Conservation (phyloP, 2,113 vertebrate species). For the Engraulis encrasicolus region DNA sequence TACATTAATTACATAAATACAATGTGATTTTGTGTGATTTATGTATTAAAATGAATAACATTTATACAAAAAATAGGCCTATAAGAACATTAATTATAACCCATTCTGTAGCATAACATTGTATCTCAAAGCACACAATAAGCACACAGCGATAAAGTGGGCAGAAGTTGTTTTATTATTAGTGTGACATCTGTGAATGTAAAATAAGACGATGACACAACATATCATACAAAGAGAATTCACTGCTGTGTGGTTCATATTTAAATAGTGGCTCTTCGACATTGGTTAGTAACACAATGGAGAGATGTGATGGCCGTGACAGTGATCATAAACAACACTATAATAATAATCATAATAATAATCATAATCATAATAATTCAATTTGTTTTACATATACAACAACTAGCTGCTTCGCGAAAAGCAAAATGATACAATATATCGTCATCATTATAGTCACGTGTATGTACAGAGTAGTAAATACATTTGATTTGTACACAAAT, state of each 20-base stretch:
- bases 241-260: slow-evolving; percentile 29
- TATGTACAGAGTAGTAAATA: slow-evolving; percentile 99
- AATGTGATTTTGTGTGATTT: no score
- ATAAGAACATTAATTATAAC: no score
- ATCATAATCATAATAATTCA: slow-evolving; percentile 94
- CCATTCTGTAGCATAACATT: no score
- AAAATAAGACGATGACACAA: slow-evolving; percentile 44
- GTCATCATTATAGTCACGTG: no score
- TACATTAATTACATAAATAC: no score
- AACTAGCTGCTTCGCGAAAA: slow-evolving; percentile 99
- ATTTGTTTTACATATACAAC: slow-evolving; percentile 98
- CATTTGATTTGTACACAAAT: slow-evolving; percentile 99
- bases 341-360: slow-evolving; percentile 83
- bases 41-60: no score
- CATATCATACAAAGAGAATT: slow-evolving; percentile 35
- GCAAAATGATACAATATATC: slow-evolving; percentile 99
- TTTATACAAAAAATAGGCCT: no score
- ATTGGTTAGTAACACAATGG: slow-evolving; percentile 34
- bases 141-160: not conserved
- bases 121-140: no score
- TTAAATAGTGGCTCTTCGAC: slow-evolving; percentile 25
- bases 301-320: slow-evolving; percentile 64
- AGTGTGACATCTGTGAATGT: slow-evolving; percentile 51
- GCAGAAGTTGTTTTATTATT: slow-evolving; percentile 49
- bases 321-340: slow-evolving; percentile 82